Base-by-base conservation (phyloP, 2,888 invertebrate species). In the Norana najaformis region DNA sequence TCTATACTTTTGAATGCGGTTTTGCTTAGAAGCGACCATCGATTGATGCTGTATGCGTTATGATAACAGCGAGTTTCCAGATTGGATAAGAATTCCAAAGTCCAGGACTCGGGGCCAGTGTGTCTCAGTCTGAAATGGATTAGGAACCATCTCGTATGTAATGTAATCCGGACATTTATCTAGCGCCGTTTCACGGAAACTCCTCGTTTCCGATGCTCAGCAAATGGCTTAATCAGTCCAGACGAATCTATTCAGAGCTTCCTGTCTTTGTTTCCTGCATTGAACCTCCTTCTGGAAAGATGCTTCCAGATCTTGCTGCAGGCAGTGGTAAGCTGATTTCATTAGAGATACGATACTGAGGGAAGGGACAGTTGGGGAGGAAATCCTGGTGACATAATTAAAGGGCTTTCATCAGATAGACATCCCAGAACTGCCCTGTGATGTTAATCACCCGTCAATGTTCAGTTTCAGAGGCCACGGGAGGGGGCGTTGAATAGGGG, bases 361-460 rank as follows among this genome's bases (percentile, higher is more conserved):
- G 69, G 69, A 13, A 69, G 69, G 69, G 69, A 8, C 69, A 69
- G 69, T 30, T 30, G 69, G 69, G 8, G n/a, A 69, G 69, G 69
- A 69, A 69, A 69, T 69, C 69, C 69, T 69, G 69, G 69, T 69
- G 69, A 69, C 69, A 69, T 69, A 69, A 69, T 69, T 69, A n/a
- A 69, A 69, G 69, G 69, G 6, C 69, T 1, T 4, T 69, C 69
- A 11, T 69, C n/a, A 1, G n/a, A 69, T 69, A n/a, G 30, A 69
- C 69, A 69, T 69, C 69, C 69, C 69, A 69, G 69, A 69, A 69
- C n/a, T 69, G 69, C 69, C 41, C 41, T 41, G 13, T 41, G 8
- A 13, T n/a, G 30, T 69, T 69, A 69, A 69, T 69, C 69, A 69
- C n/a, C 30, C n/a, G 69, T 13, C 30, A n/a, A n/a, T 69, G 69